Percentiles rank a stretch among this genome's conserved stretches.
Evolutionary conservation across 2,113 vertebrate species (phyloP).

Genomic region (Uria lomvia): DNA sequence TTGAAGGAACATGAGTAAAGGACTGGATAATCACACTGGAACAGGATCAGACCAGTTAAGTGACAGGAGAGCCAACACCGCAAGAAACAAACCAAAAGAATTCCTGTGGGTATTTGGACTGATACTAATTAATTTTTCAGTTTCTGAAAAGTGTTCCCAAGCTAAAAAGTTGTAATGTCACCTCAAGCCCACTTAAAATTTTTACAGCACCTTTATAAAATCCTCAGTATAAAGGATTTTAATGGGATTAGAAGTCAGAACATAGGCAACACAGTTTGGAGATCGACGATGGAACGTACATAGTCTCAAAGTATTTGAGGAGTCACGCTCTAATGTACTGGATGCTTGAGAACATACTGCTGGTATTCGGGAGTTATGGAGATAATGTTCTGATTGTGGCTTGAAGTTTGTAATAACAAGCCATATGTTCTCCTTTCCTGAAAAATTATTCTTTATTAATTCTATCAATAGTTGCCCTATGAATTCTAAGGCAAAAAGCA

Average conservation of each 20-base stretch:
- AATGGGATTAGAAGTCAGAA: neutral
- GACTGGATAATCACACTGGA: conserved; percentile 2
- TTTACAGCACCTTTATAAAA: neutral
- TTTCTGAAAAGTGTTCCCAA: neutral
- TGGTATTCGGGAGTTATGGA: conserved; percentile 23
- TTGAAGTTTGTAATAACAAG: conserved; percentile 53
- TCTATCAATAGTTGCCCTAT: neutral
- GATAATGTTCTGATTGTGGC: conserved; percentile 34
- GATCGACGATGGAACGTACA: neutral
- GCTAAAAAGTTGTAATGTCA: neutral
- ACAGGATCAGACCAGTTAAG: neutral
- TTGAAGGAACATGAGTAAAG: neutral
- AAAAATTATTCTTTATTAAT: conserved; percentile 50
- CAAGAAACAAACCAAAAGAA: neutral
- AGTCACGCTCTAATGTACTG: conserved; percentile 34
- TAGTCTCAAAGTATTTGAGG: neutral
- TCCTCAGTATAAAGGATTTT: neutral
- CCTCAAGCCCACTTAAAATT: neutral
- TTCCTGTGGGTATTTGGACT: neutral
- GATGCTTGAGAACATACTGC: conserved; percentile 37
- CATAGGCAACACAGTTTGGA: neutral
- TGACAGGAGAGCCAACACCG: neutral
- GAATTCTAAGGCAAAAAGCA: conserved; percentile 9
- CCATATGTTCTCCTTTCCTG: conserved; percentile 52
- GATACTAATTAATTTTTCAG: neutral